These are phyloP conservation scores for Picus viridis DNA, from an alignment of 2,797 vertebrate species.

Conservation along the genomic window DNA sequence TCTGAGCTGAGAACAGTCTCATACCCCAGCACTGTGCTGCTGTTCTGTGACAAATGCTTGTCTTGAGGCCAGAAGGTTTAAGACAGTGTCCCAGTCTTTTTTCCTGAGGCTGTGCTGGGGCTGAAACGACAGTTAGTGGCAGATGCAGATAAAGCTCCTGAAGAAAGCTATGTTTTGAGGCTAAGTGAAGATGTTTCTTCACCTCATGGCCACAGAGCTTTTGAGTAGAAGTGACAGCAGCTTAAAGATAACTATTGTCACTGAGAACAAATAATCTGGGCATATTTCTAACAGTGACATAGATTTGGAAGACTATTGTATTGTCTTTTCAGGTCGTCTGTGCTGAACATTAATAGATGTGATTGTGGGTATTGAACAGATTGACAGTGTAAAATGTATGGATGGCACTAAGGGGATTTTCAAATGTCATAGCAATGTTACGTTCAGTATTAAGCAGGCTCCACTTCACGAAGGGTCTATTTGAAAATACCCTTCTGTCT, in stretches of 20 bases:
- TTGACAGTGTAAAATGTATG: not conserved
- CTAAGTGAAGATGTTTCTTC: not conserved
- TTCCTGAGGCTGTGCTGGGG: not conserved
- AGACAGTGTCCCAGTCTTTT: not conserved
- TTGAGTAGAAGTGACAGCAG: not conserved
- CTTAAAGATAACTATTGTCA: not conserved
- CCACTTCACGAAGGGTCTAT: not conserved
- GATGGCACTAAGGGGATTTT: not conserved
- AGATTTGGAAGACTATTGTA: accelerated
- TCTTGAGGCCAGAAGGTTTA: not conserved
- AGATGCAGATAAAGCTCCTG: not conserved
- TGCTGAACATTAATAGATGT: not conserved
- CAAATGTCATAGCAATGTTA: not conserved
- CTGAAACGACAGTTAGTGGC: not conserved
- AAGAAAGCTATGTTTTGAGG: not conserved
- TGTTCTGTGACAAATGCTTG: not conserved
- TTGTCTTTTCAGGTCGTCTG: not conserved
- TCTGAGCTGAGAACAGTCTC: not conserved
- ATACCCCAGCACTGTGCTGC: not conserved
- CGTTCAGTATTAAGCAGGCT: not conserved
- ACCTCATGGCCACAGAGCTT: not conserved
- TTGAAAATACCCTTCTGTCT: not conserved
- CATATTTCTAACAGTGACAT: not conserved
- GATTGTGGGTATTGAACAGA: not conserved
- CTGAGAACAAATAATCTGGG: not conserved